A percentile compares a stretch with the other conserved stretches of the same genome.
phyloP scores from a whole-genome alignment of 2,113 vertebrate genomes.

The Dolichotis patagonum region DNA sequence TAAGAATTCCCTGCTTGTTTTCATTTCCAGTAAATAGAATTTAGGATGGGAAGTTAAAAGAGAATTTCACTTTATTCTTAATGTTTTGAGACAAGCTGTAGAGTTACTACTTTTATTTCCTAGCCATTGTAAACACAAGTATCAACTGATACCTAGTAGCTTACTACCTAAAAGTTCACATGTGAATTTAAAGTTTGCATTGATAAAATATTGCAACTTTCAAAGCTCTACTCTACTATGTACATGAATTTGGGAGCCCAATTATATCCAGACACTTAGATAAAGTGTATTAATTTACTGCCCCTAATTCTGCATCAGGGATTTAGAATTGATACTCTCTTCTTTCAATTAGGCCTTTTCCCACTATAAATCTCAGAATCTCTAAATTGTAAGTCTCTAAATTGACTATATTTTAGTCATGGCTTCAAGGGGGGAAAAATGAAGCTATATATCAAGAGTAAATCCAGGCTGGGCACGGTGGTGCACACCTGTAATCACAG shows the following conservation, averaged over 20 bases:
- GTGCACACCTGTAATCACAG: too few relatives aligned
- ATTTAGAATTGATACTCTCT: not conserved
- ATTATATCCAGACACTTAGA: not conserved
- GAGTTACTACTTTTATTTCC: constrained; percentile 9
- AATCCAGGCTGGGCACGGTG: not conserved
- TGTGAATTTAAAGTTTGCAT: not conserved
- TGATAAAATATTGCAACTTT: not conserved
- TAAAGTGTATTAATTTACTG: not conserved
- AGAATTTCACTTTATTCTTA: constrained; percentile 12
- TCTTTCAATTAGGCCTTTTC: not conserved
- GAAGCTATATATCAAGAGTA: constrained; percentile 1
- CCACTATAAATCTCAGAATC: not conserved
- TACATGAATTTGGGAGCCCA: not conserved
- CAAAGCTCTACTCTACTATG: not conserved
- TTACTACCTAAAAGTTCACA: not conserved
- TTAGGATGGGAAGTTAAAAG: not conserved
- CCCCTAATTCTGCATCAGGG: not conserved
- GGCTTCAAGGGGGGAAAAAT: constrained; percentile 1
- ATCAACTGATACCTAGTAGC: not conserved
- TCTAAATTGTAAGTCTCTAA: constrained; percentile 41
- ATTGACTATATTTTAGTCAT: not conserved
- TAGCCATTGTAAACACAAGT: not conserved
- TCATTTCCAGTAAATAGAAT: not conserved
- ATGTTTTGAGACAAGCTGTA: not conserved
- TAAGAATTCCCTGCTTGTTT: not conserved